Base-by-base conservation (phyloP, 2,888 invertebrate species). In the Erpobdella octoculata region DNA sequence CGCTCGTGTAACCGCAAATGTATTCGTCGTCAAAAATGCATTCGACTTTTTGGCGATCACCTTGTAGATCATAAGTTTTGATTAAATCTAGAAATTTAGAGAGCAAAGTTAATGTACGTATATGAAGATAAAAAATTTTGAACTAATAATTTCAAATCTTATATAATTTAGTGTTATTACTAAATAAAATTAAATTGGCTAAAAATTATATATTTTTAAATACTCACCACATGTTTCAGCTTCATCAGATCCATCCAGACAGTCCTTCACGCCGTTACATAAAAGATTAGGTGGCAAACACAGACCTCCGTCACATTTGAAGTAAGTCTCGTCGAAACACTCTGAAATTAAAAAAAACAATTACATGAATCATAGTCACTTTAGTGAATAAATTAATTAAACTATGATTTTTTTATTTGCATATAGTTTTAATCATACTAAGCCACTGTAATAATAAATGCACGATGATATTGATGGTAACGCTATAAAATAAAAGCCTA, bases 251-350 rank as follows among this genome's bases (percentile, higher is more conserved):
- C 53, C 46, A 31, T 73, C 73, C 8, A 67, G 59, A 28, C 73
- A 73, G 36, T 73, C 71, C 25, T 59, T 31, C 36, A 67, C 35
- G 33, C 73, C 73, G 46, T 73, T 71, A 21, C 73, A 73, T 28
- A 73, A 25, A n/a, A 71, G 48, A 36, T 38, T 65, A 5, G 28
- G 37, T 6, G 73, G 73, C 2, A 73, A 28, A 36, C 73, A 73
- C 71, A 73, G 46, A 15, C 71, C 71, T 1, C 41, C 64, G 48
- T 71, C 68, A 31, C 73, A 73, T 21, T 41, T 64, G 59, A 66
- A 71, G 21, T 59, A 37, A 6, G 59, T 33, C 31, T 33, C n/a
- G 28, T 59, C 36, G 38, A 21, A 33, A 58, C 70, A 58, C 31
- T 70, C 70, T 70, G 33, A 31, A 25, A n/a, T n/a, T n/a, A n/a